phyloP scores from a whole-genome alignment of 2,797 vertebrate genomes.

The Arnoldichthys spilopterus region DNA sequence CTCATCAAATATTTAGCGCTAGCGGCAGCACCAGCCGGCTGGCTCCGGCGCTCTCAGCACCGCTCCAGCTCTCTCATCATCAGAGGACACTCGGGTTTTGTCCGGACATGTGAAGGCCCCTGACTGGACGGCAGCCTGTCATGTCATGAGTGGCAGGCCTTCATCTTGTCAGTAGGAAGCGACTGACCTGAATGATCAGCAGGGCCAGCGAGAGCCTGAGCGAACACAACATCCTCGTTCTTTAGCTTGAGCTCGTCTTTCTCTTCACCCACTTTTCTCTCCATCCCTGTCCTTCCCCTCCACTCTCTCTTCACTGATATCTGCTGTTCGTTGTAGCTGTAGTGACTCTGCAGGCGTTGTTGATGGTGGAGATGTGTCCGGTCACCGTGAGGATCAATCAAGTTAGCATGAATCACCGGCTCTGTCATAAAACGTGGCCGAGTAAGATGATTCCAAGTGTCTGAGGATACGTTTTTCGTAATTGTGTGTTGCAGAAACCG shows the following conservation, averaged over 20 bases:
- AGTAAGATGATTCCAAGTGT: neutral
- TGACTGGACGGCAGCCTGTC: neutral
- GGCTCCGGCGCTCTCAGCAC: conserved; percentile 47
- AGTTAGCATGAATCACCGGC: conserved; percentile 53
- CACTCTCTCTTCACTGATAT: conserved; percentile 32
- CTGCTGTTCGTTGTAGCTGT: conserved; percentile 36
- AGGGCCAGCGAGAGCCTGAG: neutral
- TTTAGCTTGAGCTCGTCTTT: neutral
- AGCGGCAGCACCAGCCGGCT: conserved; percentile 52
- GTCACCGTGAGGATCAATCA: conserved; percentile 66
- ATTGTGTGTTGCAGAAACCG: too few species aligned
- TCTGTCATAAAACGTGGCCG: conserved; percentile 7
- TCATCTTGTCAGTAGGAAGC: neutral
- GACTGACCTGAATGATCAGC: neutral
- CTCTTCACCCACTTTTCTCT: conserved; percentile 15
- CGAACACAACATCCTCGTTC: neutral
- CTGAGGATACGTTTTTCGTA: neutral
- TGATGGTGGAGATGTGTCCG: conserved; percentile 66
- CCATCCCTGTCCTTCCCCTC: conserved; percentile 28
- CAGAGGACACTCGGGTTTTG: conserved; percentile 13
- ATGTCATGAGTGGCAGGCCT: neutral
- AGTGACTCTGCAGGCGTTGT: conserved; percentile 56
- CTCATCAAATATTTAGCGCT: conserved; percentile 61
- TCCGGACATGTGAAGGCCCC: conserved; percentile 1
- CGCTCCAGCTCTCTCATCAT: conserved; percentile 24